Evolutionary conservation across 2,888 invertebrate genomes (phyloP).

Genomic region (Callyntrura guangdongensis): DNA sequence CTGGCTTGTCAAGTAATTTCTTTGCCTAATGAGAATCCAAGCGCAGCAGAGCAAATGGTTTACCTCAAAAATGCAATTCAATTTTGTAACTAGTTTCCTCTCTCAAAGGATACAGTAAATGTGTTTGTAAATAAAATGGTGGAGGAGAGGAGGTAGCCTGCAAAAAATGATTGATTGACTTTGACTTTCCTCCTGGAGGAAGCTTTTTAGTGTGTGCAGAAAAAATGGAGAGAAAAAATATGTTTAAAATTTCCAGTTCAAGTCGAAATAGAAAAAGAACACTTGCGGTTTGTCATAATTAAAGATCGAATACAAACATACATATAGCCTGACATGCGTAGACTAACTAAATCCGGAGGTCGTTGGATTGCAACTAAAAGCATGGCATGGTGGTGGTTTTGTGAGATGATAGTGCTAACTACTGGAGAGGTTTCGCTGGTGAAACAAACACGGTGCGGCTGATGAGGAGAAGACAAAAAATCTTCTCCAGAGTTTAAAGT

Average conservation of each 20-base stretch:
- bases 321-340: not conserved
- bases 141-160: constrained; percentile 1
- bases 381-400: not conserved
- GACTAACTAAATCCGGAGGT: too few species aligned
- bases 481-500: constrained; percentile 45
- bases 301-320: constrained; percentile 16
- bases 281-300: constrained; percentile 46
- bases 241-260: constrained; percentile 6
- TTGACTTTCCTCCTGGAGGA: constrained; percentile 44
- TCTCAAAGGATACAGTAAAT: constrained; percentile 20
- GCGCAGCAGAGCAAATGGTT: constrained; percentile 48
- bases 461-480: too few species aligned
- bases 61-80: constrained; percentile 37
- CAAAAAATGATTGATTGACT: constrained; percentile 51
- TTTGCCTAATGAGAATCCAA: constrained; percentile 19
- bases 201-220: constrained; percentile 8
- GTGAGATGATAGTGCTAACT: not conserved
- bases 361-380: constrained; percentile 23
- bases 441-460: not conserved
- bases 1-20: not conserved
- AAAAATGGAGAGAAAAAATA: constrained; percentile 20
- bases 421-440: not conserved
- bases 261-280: not conserved
- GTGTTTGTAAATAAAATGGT: constrained; percentile 12
- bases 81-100: constrained; percentile 34